phyloP scores from a whole-genome alignment of 2,888 invertebrate genomes.

The Azorinus chamasolen region DNA sequence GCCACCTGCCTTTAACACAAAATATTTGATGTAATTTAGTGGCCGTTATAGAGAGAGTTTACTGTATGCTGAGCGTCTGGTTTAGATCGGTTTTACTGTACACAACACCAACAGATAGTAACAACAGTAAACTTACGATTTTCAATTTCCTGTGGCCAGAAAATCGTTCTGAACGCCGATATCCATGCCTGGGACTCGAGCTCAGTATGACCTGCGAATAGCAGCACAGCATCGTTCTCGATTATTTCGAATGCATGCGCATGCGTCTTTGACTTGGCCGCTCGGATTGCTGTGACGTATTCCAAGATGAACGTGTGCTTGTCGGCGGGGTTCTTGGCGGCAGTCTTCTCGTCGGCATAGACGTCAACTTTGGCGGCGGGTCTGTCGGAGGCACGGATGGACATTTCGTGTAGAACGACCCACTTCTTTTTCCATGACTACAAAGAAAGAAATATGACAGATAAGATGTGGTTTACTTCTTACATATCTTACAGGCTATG shows the following conservation, averaged over 20 bases:
- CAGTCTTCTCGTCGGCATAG: constrained; percentile 68
- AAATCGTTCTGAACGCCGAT: constrained; percentile 71
- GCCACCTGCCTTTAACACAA: no score
- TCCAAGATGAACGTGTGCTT: constrained; percentile 77
- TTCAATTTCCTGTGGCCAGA: constrained; percentile 66
- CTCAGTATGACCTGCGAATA: constrained; percentile 71
- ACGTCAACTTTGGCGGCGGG: constrained; percentile 75
- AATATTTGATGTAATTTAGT: no score
- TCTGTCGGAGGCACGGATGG: constrained; percentile 70
- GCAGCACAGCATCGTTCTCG: constrained; percentile 71
- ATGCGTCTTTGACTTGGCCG: constrained; percentile 74
- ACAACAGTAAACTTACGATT: constrained; percentile 33
- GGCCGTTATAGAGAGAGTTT: no score
- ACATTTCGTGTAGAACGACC: constrained; percentile 78
- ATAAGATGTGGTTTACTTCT: no score
- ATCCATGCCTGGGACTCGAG: constrained; percentile 76
- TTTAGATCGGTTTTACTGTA: no score
- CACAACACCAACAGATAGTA: no score
- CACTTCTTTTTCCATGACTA: constrained; percentile 80
- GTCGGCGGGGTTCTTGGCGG: constrained; percentile 61
- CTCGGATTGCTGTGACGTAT: constrained; percentile 71
- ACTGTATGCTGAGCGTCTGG: no score
- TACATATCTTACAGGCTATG: no score
- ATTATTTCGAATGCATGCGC: constrained; percentile 78
- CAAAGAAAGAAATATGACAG: constrained; percentile 13